A percentile compares a stretch with the other conserved stretches of the same genome.
Evolutionary conservation across 2,113 vertebrate genomes (phyloP).

Genomic region (Gnathonemus longibarbis): DNA sequence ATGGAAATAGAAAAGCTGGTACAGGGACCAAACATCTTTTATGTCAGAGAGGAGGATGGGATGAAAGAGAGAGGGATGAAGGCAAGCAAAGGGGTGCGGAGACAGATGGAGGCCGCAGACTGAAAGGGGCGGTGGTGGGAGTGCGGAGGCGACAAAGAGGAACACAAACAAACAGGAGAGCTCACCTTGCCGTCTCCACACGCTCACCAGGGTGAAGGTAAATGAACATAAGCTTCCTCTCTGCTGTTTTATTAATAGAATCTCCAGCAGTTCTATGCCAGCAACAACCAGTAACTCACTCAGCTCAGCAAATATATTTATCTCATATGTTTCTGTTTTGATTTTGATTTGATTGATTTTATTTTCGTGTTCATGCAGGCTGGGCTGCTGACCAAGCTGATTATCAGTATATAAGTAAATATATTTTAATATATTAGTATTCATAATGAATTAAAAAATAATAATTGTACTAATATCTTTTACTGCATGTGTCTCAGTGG

Average conservation of each 20-base stretch:
- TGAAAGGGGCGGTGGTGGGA: neutral
- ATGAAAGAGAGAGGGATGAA: conserved; percentile 42
- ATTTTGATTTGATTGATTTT: neutral
- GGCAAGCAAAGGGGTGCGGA: conserved; percentile 19
- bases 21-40: conserved; percentile 37
- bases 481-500: neutral
- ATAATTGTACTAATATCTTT: neutral
- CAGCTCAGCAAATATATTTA: neutral
- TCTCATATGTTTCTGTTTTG: neutral
- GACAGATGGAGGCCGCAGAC: conserved; percentile 4
- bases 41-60: conserved; percentile 37
- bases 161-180: neutral
- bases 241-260: neutral
- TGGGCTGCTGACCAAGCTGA: neutral
- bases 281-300: neutral
- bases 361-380: neutral
- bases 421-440: neutral
- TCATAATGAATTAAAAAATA: neutral
- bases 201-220: neutral
- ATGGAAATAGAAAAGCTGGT: conserved; percentile 15
- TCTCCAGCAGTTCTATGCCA: neutral
- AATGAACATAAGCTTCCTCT: neutral
- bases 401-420: neutral
- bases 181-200: neutral
- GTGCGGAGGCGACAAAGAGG: neutral